Conservation (phyloP, 2,113 vertebrate species). For the Limanda limanda region DNA sequence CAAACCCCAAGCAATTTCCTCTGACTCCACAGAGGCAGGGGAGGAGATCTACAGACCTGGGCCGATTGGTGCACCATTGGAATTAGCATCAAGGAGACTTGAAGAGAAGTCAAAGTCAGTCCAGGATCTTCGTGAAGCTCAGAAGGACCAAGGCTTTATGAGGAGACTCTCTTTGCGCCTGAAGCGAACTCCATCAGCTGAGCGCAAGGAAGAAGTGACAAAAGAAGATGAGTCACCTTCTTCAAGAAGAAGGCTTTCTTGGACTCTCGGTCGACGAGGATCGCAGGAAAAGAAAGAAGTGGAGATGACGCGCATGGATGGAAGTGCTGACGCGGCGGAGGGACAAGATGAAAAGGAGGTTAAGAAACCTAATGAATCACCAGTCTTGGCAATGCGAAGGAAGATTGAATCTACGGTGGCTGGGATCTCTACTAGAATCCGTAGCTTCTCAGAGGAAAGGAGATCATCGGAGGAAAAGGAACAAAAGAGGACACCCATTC, state of each 20-base stretch:
- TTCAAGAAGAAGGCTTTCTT: constrained; percentile 83
- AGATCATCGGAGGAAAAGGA: constrained; percentile 79
- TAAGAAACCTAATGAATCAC: constrained; percentile 85
- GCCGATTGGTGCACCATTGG: constrained; percentile 89
- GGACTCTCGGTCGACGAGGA: constrained; percentile 83
- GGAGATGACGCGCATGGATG: constrained; percentile 82
- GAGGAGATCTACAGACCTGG: constrained; percentile 95
- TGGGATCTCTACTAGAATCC: constrained; percentile 90
- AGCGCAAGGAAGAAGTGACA: constrained; percentile 84
- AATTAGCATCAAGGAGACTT: constrained; percentile 83
- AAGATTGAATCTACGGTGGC: constrained; percentile 94
- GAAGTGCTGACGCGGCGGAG: constrained; percentile 54
- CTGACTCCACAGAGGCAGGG: constrained; percentile 64
- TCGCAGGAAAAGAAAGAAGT: constrained; percentile 87
- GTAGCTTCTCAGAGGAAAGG: constrained; percentile 89
- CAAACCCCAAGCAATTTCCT: constrained; percentile 69
- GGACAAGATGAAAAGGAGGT: constrained; percentile 70
- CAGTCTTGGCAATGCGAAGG: constrained; percentile 88
- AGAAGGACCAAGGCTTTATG: constrained; percentile 91
- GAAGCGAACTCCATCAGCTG: constrained; percentile 86
- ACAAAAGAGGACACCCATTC: constrained; percentile 83
- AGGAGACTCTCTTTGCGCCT: constrained; percentile 91
- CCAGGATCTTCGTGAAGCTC: constrained; percentile 90
- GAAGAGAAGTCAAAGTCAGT: constrained; percentile 93
- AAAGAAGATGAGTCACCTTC: constrained; percentile 83